A percentile compares a stretch with the other conserved stretches of the same genome.
Conservation (phyloP, 2,797 vertebrate species). For the Micromesistius poutassou region DNA sequence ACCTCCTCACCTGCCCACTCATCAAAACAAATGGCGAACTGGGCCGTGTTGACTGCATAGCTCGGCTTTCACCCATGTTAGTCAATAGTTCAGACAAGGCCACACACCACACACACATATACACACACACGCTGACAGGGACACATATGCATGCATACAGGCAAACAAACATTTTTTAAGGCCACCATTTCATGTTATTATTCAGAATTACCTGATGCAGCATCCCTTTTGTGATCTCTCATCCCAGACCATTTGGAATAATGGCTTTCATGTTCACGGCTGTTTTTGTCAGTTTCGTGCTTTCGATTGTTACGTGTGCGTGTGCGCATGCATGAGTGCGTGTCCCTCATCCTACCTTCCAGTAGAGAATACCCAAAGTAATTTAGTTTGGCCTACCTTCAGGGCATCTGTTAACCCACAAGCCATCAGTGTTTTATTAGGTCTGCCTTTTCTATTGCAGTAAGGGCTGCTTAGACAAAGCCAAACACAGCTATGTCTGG, state of each 20-base stretch:
- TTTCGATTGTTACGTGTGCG: not conserved
- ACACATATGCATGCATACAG: not conserved
- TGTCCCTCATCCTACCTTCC: no score
- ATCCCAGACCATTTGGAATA: not conserved
- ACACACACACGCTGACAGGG: slow-evolving; percentile 1
- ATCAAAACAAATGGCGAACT: not conserved
- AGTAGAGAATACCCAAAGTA: no score
- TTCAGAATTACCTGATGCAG: not conserved
- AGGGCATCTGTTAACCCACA: not conserved
- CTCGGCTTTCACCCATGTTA: not conserved
- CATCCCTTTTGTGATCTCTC: not conserved
- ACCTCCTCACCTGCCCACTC: not conserved
- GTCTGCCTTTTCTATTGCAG: not conserved
- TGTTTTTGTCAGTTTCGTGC: not conserved
- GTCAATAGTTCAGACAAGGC: not conserved
- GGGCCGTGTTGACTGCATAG: no score
- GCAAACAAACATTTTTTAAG: not conserved
- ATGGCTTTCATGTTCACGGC: not conserved
- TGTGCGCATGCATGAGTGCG: no score
- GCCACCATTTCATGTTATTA: not conserved
- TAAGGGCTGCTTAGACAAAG: not conserved
- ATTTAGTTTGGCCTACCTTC: not conserved
- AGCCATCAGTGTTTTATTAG: not conserved
- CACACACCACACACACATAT: not conserved
- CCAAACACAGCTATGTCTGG: not conserved